Conservation (phyloP, 2,113 vertebrate species). For the Girardinichthys multiradiatus region DNA sequence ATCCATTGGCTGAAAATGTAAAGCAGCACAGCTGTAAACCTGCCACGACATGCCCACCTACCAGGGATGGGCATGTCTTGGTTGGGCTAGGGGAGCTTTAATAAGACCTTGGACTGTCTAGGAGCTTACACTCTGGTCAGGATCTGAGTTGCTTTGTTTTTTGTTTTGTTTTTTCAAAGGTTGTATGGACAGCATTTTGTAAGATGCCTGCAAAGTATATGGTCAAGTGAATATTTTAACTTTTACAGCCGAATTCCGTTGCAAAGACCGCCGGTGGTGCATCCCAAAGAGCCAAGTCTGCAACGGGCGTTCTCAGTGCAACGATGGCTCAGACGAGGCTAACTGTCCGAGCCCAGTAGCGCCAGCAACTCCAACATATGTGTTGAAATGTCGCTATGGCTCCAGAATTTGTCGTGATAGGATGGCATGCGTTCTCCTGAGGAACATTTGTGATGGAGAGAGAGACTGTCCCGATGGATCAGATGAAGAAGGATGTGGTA, state of each 20-base stretch:
- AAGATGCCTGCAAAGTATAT: no score
- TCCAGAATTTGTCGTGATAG: conserved; percentile 75
- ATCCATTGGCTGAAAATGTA: no score
- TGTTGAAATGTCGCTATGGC: conserved; percentile 60
- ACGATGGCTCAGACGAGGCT: conserved; percentile 83
- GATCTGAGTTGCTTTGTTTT: no score
- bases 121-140: no score
- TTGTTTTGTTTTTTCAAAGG: no score
- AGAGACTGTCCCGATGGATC: conserved; percentile 86
- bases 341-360: conserved; percentile 63
- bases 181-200: no score
- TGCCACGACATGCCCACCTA: no score
- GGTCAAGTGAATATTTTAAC: not conserved
- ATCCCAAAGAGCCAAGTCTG: conserved; percentile 74
- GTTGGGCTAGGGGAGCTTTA: no score
- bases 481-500: conserved; percentile 70
- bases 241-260: conserved; percentile 76
- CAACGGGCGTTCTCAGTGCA: conserved; percentile 84
- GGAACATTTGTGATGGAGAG: conserved; percentile 84
- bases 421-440: conserved; percentile 75
- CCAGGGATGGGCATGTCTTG: no score
- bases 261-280: conserved; percentile 75
- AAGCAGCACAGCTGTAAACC: no score
- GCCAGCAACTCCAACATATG: not conserved
- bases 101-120: no score